A percentile compares a stretch with the other conserved stretches of the same genome.
Conservation (phyloP, 2,888 invertebrate genomes). For the Automeris io region DNA sequence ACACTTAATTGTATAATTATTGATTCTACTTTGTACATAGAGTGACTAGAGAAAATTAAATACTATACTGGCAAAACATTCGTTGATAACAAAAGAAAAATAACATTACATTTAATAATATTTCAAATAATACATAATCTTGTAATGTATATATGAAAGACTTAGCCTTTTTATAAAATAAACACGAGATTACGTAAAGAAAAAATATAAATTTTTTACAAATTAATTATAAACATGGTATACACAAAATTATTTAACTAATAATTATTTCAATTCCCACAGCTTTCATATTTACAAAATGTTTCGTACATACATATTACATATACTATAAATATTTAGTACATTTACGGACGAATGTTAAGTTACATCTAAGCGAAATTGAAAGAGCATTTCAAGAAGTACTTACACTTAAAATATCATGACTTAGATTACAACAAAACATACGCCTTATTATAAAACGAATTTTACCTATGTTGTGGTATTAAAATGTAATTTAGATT, state of each 20-base stretch:
- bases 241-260: too few relatives aligned
- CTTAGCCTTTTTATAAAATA: not conserved
- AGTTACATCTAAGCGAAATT: slow-evolving; percentile 9
- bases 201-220: not conserved
- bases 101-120: too few relatives aligned
- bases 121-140: too few relatives aligned
- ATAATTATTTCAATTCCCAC: not conserved
- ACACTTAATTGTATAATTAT: slow-evolving; percentile 26
- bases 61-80: slow-evolving; percentile 17
- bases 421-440: not conserved
- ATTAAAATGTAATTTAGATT: too few relatives aligned
- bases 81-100: slow-evolving; percentile 6
- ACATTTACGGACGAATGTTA: slow-evolving; percentile 6
- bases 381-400: slow-evolving; percentile 6
- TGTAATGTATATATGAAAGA: too few relatives aligned
- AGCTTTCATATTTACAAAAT: not conserved
- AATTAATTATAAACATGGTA: not conserved
- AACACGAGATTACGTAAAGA: not conserved
- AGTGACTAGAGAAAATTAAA: slow-evolving; percentile 57
- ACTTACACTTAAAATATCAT: slow-evolving; percentile 1
- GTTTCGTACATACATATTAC: slow-evolving; percentile 5
- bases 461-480: too few relatives aligned
- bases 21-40: slow-evolving; percentile 62
- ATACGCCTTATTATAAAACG: too few relatives aligned
- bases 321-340: slow-evolving; percentile 2